These are phyloP conservation scores for Calephelis virginiensis DNA, from an alignment of 1,140 invertebrate species.

Conservation along the genomic window DNA sequence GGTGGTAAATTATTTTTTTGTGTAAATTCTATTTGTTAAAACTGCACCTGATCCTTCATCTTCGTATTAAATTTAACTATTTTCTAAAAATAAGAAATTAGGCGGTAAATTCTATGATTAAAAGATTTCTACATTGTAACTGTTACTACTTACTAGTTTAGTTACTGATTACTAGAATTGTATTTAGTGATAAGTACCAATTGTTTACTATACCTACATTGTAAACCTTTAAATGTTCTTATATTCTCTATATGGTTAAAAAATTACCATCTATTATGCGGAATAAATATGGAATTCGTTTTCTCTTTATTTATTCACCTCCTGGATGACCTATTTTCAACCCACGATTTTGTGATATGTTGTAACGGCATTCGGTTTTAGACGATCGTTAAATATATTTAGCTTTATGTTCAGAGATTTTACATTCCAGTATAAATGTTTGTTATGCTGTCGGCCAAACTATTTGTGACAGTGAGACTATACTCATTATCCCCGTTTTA, in stretches of 20 bases:
- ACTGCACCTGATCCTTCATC: no score
- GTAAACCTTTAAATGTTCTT: not conserved
- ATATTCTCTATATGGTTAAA: slow-evolving; percentile 20
- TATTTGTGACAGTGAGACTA: not conserved
- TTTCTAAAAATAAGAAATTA: no score
- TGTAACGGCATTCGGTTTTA: slow-evolving; percentile 31
- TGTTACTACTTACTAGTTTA: no score
- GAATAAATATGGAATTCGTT: slow-evolving; percentile 29
- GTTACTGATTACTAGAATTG: no score
- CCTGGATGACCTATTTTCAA: slow-evolving; percentile 56
- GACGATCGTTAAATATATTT: slow-evolving; percentile 17
- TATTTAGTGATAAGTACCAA: no score
- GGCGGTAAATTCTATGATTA: no score
- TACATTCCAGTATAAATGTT: slow-evolving; percentile 10
- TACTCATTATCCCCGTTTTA: not conserved
- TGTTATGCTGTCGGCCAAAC: slow-evolving; percentile 1
- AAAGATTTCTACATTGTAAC: no score
- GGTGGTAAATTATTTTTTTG: no score
- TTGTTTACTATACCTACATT: not conserved
- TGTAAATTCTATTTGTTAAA: no score
- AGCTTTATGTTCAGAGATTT: slow-evolving; percentile 15
- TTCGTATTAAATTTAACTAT: no score
- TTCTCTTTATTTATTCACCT: slow-evolving; percentile 39
- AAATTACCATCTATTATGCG: slow-evolving; percentile 41
- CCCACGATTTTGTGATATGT: slow-evolving; percentile 38